Conservation (phyloP, 2,113 vertebrate species). For the Austrofundulus limnaeus region DNA sequence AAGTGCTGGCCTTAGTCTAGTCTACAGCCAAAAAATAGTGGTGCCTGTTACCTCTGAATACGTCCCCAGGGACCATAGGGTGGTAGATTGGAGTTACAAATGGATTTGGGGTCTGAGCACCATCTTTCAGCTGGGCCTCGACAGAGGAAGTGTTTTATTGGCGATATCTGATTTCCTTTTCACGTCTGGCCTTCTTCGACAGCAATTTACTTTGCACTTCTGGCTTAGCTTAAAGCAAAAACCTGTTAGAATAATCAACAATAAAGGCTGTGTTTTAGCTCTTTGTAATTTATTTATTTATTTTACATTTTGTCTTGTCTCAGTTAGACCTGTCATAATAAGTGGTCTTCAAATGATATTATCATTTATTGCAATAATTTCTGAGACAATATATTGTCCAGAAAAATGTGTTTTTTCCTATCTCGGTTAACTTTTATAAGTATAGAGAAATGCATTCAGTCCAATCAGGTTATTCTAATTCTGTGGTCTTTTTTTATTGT, state of each 20-base stretch:
- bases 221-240: conserved; percentile 15
- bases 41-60: conserved; percentile 58
- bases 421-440: neutral
- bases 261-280: neutral
- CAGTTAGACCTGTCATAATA: no score
- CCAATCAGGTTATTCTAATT: neutral
- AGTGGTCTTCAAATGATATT: no score
- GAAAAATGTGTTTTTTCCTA: neutral
- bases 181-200: conserved; percentile 20
- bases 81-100: conserved; percentile 34
- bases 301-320: neutral
- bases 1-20: conserved; percentile 63
- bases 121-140: conserved; percentile 38
- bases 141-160: conserved; percentile 50
- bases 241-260: conserved; percentile 4
- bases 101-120: conserved; percentile 40
- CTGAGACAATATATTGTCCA: no score
- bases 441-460: no score
- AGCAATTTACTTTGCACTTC: conserved; percentile 33
- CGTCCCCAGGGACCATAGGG: conserved; percentile 35
- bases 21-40: conserved; percentile 37
- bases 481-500: neutral
- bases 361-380: no score
- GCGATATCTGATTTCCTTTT: conserved; percentile 63
- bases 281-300: no score